Base-by-base conservation (phyloP, 2,888 invertebrate species). In the Acronicta alni region DNA sequence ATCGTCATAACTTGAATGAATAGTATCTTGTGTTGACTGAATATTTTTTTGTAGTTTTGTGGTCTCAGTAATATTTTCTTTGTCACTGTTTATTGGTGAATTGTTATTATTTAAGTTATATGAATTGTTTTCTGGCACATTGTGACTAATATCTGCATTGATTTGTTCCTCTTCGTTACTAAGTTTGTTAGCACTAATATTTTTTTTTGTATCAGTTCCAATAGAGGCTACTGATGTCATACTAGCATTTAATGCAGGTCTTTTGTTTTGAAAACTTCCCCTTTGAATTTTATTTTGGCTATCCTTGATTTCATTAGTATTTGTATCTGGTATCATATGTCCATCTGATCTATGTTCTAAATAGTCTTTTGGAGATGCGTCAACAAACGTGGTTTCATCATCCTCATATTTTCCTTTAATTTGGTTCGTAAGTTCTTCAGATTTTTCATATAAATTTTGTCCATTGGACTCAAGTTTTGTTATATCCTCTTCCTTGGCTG, bases 141-240 rank as follows among this genome's bases (percentile, higher is more conserved):
- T 6, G n/a, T 38, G 2, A 43, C 9, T 10, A 9, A 39, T 10
- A 17, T 35, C 38, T 32, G 6, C 37, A 14, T 17, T n/a, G 5
- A 14, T 15, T 12, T 30, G 3, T 15, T 7, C 20, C 1, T 20
- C 0, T 20, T 16, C 8, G 30, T 52, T 7, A 0, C 15, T 42
- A 46, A 14, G 1, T 14, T 20, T 18, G 0, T 52, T 46, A 26
- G 14, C 10, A 46, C 8, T 35, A 15, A n/a, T 2, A 3, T 10
- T n/a, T 0, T 0, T 18, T 20, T 26, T 38, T 32, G 2, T 16
- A 42, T 17, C 20, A 41, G 16, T 32, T 45, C 39, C 41, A 44
- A 41, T 38, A 46, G 42, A 35, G 20, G 39, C 20, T 38, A 10
- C 23, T 43, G 41, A 12, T 23, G 45, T 39, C 38, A n/a, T 20